Base-by-base conservation (phyloP, 2,797 vertebrate species). In the Lycodopsis pacificus region DNA sequence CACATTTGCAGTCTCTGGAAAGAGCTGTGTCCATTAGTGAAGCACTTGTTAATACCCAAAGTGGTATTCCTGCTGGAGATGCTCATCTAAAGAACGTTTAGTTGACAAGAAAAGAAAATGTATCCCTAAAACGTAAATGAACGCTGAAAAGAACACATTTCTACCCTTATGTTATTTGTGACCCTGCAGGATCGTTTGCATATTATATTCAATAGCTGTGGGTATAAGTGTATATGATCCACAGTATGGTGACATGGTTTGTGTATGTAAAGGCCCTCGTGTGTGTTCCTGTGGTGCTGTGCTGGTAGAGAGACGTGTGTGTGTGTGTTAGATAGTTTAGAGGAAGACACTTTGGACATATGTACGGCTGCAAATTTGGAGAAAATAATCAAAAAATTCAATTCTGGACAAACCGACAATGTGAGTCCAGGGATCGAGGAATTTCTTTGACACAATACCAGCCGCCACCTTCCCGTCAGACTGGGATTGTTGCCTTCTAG, bases 401-500 rank as follows among this genome's bases (percentile, higher is more conserved):
- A 10, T 34, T 30, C 7, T 20, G 32, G 14, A 48, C n/a, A 15
- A 32, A 27, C 42, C 38, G 5, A 44, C 22, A 36, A 48, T 20
- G 15, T 8, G 8, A 48, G 9, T 40, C 4, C 1, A 14, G 53
- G 5, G 42, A 72, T 1, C 8, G 5, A 49, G 15, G 38, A 48
- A 36, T 34, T 40, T 38, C 25, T 63, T 19, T 22, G 42, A 71
- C 57, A 14, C 0, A 22, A 8, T 46, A 15, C 48, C 5, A 36
- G 40, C 57, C 1, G 5, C 11, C 38, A 53, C 42, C 51, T 63
- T 74, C 22, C 15, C 7, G 17, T 61, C 70, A 36, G 70, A 32
- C 65, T 63, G 8, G 9, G 22, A 30, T 77, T 44, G 57, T 40
- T 22, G 53, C 49, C 59, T 70, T 79, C 61, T 36, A 79, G 70